Percentiles rank a stretch among this genome's conserved stretches.
phyloP scores from a whole-genome alignment of 2,113 vertebrate genomes.

The Chloebia gouldiae region DNA sequence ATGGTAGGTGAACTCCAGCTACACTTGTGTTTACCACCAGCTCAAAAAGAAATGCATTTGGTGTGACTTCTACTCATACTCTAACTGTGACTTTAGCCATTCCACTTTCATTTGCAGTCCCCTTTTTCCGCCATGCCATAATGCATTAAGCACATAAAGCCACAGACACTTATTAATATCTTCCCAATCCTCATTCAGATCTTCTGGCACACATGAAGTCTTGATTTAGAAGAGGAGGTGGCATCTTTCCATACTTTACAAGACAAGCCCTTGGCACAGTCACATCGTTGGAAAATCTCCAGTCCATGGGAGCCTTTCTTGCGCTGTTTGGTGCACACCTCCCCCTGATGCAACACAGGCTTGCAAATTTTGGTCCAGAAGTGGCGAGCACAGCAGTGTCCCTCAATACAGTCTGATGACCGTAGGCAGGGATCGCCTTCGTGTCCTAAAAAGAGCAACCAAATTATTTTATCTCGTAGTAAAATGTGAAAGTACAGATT shows the following conservation, averaged over 20 bases:
- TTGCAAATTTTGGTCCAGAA: conserved; percentile 99
- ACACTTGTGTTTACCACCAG: background rate
- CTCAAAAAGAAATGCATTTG: conserved; percentile 30
- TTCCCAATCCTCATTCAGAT: conserved; percentile 73
- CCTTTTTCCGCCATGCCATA: conserved; percentile 27
- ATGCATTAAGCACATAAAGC: conserved; percentile 63
- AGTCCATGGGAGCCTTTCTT: conserved; percentile 92
- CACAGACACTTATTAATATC: conserved; percentile 40
- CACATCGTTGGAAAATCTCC: conserved; percentile 95
- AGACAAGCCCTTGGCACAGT: conserved; percentile 93
- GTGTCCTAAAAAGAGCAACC: conserved; percentile 75
- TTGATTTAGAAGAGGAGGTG: conserved; percentile 93
- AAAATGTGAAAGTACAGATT: background rate
- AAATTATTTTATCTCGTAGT: background rate
- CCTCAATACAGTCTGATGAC: conserved; percentile 89
- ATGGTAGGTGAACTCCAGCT: conserved; percentile 27
- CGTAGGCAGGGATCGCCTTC: conserved; percentile 91
- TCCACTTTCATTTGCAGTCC: conserved; percentile 27
- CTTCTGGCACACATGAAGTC: conserved; percentile 96
- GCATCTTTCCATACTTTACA: conserved; percentile 99
- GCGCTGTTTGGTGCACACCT: conserved; percentile 92
- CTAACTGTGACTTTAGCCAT: background rate
- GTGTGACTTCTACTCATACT: conserved; percentile 22
- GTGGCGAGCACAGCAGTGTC: conserved; percentile 92
- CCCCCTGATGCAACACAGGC: conserved; percentile 89